Percentiles rank a stretch among this genome's conserved stretches.
Evolutionary conservation across 2,797 vertebrate genomes (phyloP).

Genomic region (Gadopsis bispinosus): DNA sequence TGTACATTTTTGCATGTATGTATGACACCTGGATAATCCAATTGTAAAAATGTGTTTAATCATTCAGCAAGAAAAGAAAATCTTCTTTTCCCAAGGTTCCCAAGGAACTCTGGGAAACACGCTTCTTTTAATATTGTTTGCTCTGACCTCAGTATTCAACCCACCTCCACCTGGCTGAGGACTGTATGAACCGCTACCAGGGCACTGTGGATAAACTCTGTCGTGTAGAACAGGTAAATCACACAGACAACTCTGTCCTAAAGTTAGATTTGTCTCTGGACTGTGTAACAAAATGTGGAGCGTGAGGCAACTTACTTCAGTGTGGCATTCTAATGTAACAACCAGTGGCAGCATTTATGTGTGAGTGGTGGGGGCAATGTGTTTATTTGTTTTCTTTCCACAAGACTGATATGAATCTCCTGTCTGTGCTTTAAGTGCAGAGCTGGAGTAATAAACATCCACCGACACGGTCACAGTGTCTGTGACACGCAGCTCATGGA

Average conservation of each 20-base stretch:
- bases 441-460: too few relatives aligned
- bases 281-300: background rate
- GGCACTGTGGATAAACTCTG: constrained; percentile 97
- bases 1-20: too few relatives aligned
- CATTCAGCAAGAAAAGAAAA: too few relatives aligned
- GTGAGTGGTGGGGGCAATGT: background rate
- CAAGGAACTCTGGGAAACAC: background rate
- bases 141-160: constrained; percentile 90
- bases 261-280: background rate
- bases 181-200: constrained; percentile 99
- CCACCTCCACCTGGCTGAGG: constrained; percentile 96
- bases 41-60: too few relatives aligned
- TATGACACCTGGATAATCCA: too few relatives aligned
- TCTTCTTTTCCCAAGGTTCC: too few relatives aligned
- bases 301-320: background rate
- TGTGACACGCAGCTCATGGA: too few relatives aligned
- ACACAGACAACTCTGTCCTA: background rate
- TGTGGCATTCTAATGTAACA: background rate
- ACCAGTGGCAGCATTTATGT: background rate
- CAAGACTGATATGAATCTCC: background rate
- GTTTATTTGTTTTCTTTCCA: background rate
- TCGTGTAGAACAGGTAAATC: constrained; percentile 93
- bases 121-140: background rate
- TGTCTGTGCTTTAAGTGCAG: background rate
- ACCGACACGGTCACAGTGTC: background rate